Conservation (phyloP, 2,113 vertebrate species). For the Sinocyclocheilus rhinocerous region DNA sequence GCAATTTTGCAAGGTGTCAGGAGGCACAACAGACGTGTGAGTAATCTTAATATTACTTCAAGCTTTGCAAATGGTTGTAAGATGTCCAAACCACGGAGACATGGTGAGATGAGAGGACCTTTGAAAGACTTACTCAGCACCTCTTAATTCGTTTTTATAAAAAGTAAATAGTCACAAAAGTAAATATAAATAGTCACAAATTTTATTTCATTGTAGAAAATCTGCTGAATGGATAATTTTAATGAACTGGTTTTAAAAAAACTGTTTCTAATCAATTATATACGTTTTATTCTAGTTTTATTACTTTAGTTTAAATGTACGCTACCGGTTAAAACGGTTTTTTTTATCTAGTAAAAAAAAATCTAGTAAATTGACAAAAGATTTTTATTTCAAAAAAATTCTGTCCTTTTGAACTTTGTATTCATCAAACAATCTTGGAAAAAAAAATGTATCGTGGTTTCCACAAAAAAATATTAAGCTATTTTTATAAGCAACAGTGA, state of each 20-base stretch:
- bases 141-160: not conserved
- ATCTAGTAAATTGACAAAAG: not conserved
- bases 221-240: not conserved
- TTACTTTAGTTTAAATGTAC: not conserved
- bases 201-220: not conserved
- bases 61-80: slow-evolving; percentile 38
- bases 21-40: slow-evolving; percentile 36
- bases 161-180: not conserved
- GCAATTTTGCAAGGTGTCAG: slow-evolving; percentile 33
- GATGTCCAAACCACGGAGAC: slow-evolving; percentile 36
- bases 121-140: slow-evolving; percentile 2
- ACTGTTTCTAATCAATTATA: not conserved
- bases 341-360: no score
- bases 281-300: not conserved
- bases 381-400: not conserved
- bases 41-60: slow-evolving; percentile 45
- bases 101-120: slow-evolving; percentile 45
- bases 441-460: not conserved
- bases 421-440: not conserved
- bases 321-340: not conserved
- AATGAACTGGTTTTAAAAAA: no score
- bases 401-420: not conserved
- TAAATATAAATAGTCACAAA: not conserved
- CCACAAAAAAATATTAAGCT: not conserved
- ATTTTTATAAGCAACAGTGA: not conserved